These are phyloP conservation scores for Spisula subtruncata DNA, from an alignment of 2,888 invertebrate species.

Conservation along the genomic window DNA sequence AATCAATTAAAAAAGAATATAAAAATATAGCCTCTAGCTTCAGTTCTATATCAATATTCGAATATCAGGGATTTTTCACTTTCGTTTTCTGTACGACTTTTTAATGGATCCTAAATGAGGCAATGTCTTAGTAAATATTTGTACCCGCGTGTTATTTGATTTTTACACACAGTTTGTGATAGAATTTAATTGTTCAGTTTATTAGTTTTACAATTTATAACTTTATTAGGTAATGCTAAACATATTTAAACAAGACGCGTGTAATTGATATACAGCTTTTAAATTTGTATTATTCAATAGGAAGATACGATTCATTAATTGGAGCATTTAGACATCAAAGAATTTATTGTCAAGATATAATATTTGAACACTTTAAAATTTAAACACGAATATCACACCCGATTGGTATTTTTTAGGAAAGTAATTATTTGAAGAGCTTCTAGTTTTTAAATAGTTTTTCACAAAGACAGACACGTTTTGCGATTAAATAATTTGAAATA, in stretches of 20 bases:
- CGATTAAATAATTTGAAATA: conserved; percentile 16
- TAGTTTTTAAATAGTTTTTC: conserved; percentile 12
- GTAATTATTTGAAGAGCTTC: neutral
- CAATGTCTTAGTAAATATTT: conserved; percentile 35
- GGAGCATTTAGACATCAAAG: conserved; percentile 38
- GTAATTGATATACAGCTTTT: conserved; percentile 38
- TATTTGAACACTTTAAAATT: conserved; percentile 24
- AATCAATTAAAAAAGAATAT: too few relatives aligned
- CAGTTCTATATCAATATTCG: too few relatives aligned
- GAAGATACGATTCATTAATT: conserved; percentile 40
- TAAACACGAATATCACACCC: conserved; percentile 20
- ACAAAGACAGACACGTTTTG: neutral
- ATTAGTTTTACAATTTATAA: conserved; percentile 40
- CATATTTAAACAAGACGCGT: conserved; percentile 25
- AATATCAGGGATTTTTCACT: too few relatives aligned
- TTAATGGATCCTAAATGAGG: neutral
- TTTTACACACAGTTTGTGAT: conserved; percentile 36
- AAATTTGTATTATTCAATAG: conserved; percentile 39
- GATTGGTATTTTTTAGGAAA: neutral
- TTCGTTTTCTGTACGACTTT: neutral
- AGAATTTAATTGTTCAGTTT: conserved; percentile 32
- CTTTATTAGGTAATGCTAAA: conserved; percentile 33
- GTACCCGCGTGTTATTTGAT: conserved; percentile 35
- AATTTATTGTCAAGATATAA: neutral
- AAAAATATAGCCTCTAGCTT: too few relatives aligned